phyloP scores from a whole-genome alignment of 2,888 invertebrate species.

The Empis stercorea region DNA sequence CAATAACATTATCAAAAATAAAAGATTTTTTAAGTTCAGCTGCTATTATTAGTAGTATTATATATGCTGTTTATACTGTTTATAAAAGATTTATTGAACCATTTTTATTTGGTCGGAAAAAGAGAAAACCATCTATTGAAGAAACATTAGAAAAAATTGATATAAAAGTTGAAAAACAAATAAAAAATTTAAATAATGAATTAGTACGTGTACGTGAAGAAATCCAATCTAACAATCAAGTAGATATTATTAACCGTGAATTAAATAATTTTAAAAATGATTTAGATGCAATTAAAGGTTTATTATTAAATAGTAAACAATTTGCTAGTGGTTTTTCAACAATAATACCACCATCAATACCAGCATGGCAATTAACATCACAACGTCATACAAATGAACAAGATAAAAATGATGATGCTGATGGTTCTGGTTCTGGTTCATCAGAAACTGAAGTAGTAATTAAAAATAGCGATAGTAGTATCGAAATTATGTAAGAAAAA shows the following conservation, averaged over 20 bases:
- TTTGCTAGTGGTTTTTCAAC: slow-evolving; percentile 57
- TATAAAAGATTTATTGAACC: slow-evolving; percentile 61
- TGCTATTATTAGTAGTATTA: slow-evolving; percentile 61
- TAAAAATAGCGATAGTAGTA: slow-evolving; percentile 61
- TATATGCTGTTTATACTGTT: slow-evolving; percentile 66
- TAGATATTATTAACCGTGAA: slow-evolving; percentile 43
- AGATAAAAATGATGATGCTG: slow-evolving; percentile 42
- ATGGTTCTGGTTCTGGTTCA: slow-evolving; percentile 50
- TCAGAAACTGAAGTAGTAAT: slow-evolving; percentile 62
- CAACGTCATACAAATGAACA: slow-evolving; percentile 34
- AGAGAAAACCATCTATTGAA: slow-evolving; percentile 49
- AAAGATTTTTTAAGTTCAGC: slow-evolving; percentile 59
- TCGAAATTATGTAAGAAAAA: slow-evolving; percentile 53
- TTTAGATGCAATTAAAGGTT: slow-evolving; percentile 56
- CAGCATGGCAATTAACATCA: slow-evolving; percentile 60
- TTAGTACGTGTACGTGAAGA: slow-evolving; percentile 53
- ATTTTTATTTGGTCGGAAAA: slow-evolving; percentile 53
- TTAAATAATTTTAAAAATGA: slow-evolving; percentile 54
- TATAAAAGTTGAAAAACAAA: slow-evolving; percentile 47
- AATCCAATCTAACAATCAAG: slow-evolving; percentile 40
- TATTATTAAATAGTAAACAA: slow-evolving; percentile 48
- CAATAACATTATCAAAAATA: slow-evolving; percentile 40
- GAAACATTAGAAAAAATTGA: slow-evolving; percentile 55
- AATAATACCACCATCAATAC: slow-evolving; percentile 56
- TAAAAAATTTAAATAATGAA: slow-evolving; percentile 48